Evolutionary conservation across 92 coral and sea anemone species (phyloP).

Genomic region (Porites evermanni): DNA sequence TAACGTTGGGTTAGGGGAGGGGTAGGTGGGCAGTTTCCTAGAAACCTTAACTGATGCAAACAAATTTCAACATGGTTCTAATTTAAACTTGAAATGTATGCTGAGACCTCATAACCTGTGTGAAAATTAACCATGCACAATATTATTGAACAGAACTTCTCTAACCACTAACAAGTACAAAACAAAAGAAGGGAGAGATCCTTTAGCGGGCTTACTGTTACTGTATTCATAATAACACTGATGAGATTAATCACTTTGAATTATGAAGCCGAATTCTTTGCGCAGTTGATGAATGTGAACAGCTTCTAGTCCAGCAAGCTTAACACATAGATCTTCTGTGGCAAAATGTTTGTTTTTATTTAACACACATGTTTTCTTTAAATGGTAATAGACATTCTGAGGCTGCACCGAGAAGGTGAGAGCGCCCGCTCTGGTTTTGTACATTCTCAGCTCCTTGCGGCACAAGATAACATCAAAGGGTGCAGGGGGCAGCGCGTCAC

Average conservation of each 20-base stretch:
- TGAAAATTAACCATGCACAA: not conserved
- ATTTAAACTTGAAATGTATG: not conserved
- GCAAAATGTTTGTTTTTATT: not conserved
- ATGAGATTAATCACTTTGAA: not conserved
- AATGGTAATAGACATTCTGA: slow-evolving; percentile 18
- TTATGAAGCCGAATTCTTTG: not conserved
- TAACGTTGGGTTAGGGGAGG: too few relatives aligned
- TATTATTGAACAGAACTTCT: not conserved
- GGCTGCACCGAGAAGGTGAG: slow-evolving; percentile 29
- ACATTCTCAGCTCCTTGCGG: slow-evolving; percentile 25
- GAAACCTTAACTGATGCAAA: too few relatives aligned
- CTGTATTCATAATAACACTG: not conserved
- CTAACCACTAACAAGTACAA: not conserved
- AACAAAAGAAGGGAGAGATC: not conserved
- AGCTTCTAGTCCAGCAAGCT: not conserved
- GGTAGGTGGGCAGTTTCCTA: too few relatives aligned
- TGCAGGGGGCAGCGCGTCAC: slow-evolving; percentile 17
- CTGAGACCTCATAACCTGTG: too few relatives aligned
- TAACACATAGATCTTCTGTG: not conserved
- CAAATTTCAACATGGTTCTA: not conserved
- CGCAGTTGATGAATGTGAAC: not conserved
- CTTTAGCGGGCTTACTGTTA: not conserved
- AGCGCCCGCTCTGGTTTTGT: slow-evolving; percentile 11
- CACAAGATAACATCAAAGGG: slow-evolving; percentile 26
- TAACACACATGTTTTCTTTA: slow-evolving; percentile 2